Evolutionary conservation across 2,888 invertebrate species (phyloP).

Genomic region (Thelaira solivaga): DNA sequence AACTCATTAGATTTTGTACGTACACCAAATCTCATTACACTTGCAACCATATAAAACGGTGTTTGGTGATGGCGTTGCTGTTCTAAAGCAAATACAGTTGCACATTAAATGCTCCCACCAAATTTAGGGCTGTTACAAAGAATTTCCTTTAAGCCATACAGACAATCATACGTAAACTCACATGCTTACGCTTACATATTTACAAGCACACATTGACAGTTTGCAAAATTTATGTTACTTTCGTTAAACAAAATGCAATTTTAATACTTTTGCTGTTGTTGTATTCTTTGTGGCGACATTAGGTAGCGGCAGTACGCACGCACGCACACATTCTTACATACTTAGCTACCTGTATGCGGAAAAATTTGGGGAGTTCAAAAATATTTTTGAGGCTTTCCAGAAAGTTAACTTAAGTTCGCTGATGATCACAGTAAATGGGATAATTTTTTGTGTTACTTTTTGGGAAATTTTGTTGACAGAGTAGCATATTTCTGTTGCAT

Average conservation of each 20-base stretch:
- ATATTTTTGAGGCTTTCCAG: too few relatives aligned
- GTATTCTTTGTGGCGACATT: constrained; percentile 22
- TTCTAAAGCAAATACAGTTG: constrained; percentile 16
- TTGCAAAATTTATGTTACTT: constrained; percentile 26
- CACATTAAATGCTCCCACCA: not conserved
- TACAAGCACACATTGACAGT: not conserved
- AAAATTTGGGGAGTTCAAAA: too few relatives aligned
- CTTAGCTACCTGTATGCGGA: too few relatives aligned
- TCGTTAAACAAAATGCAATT: not conserved
- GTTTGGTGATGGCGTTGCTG: too few relatives aligned
- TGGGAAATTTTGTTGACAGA: too few relatives aligned
- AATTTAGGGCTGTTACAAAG: not conserved
- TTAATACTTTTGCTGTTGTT: not conserved
- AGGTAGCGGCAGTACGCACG: not conserved
- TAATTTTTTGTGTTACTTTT: too few relatives aligned
- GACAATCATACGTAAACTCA: not conserved
- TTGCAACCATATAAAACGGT: constrained; percentile 22
- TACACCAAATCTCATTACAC: constrained; percentile 42
- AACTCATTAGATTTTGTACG: constrained; percentile 48
- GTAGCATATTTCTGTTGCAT: too few relatives aligned
- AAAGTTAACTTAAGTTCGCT: too few relatives aligned
- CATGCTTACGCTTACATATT: not conserved
- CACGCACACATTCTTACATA: too few relatives aligned
- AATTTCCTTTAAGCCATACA: not conserved
- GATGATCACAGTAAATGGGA: too few relatives aligned